A percentile compares a stretch with the other conserved stretches of the same genome.
Evolutionary conservation across 1,140 invertebrate genomes (phyloP).

Genomic region (Drosophila tristis): DNA sequence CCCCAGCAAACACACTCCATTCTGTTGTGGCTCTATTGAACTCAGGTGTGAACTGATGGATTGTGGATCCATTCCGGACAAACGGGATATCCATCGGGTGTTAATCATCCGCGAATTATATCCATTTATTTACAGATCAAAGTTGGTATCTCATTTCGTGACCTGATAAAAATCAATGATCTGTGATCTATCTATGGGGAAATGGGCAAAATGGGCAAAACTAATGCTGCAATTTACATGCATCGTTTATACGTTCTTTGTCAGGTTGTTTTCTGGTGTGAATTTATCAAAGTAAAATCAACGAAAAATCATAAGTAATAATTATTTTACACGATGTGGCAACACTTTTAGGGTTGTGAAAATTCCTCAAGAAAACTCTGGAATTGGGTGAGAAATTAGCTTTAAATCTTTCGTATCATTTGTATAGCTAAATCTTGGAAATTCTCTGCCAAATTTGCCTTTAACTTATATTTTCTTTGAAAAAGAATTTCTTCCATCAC

Average conservation of each 20-base stretch:
- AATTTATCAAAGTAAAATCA: constrained; percentile 2
- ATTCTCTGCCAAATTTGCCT: too few species aligned
- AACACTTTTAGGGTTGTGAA: too few species aligned
- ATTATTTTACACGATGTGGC: constrained; percentile 1
- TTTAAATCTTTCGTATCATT: too few species aligned
- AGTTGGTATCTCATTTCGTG: constrained; percentile 14
- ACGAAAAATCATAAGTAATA: constrained; percentile 1
- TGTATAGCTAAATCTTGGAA: too few species aligned
- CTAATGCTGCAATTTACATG: neutral
- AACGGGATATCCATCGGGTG: constrained; percentile 12
- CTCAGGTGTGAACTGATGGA: constrained; percentile 48
- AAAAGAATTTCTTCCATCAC: too few species aligned
- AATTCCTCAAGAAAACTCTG: too few species aligned
- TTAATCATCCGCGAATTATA: constrained; percentile 56
- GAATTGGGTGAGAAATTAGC: too few species aligned
- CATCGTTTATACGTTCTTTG: constrained; percentile 14
- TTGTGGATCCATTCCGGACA: neutral
- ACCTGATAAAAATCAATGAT: constrained; percentile 44
- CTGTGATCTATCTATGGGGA: constrained; percentile 34
- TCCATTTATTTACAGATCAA: constrained; percentile 35
- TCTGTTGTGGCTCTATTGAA: constrained; percentile 36
- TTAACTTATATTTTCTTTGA: too few species aligned
- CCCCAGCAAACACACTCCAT: neutral
- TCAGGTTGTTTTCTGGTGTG: constrained; percentile 6
- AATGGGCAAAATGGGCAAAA: neutral